Evolutionary conservation across 2,797 vertebrate species (phyloP).

Genomic region (Poecile montanus): DNA sequence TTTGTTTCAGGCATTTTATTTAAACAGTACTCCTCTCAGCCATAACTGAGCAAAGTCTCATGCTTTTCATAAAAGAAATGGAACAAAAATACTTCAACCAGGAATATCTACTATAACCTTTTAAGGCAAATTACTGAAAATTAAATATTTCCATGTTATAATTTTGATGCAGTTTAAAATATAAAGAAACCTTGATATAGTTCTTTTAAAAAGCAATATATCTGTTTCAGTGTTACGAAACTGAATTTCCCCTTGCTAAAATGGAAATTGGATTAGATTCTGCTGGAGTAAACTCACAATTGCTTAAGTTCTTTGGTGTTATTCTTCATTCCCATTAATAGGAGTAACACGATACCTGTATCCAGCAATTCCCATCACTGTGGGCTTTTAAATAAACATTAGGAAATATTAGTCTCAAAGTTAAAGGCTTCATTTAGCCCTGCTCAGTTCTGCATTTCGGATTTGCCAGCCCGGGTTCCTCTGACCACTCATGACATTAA

Average conservation of each 20-base stretch:
- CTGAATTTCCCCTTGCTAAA: constrained; percentile 20
- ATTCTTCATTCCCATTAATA: constrained; percentile 43
- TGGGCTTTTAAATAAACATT: constrained; percentile 46
- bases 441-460: background rate
- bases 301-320: constrained; percentile 43
- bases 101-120: background rate
- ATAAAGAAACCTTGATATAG: background rate
- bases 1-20: constrained; percentile 27
- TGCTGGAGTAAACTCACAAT: constrained; percentile 37
- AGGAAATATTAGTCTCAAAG: constrained; percentile 14
- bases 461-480: background rate
- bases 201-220: background rate
- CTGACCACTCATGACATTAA: background rate
- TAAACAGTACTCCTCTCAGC: background rate
- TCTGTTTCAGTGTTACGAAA: background rate
- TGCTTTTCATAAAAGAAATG: background rate
- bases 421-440: constrained; percentile 13
- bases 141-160: background rate
- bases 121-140: background rate
- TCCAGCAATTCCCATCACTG: background rate
- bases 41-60: background rate
- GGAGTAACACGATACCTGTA: constrained; percentile 25
- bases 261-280: constrained; percentile 66
- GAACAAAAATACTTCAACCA: background rate
- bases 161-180: background rate